A percentile compares a stretch with the other conserved stretches of the same genome.
phyloP scores from a whole-genome alignment of 2,797 vertebrate genomes.

The Syndactyla subalaris region DNA sequence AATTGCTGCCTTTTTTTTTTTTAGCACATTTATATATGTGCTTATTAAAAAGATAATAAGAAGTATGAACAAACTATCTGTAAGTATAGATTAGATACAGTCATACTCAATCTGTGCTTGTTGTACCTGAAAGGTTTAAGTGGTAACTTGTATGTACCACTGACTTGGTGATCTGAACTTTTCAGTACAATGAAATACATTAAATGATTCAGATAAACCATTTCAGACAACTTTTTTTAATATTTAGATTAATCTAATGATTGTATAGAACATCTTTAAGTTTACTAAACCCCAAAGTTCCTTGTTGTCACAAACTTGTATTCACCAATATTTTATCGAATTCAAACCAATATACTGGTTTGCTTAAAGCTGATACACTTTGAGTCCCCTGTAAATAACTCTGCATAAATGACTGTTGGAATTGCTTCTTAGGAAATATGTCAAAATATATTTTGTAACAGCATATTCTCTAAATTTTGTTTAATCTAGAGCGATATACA shows the following conservation, averaged over 20 bases:
- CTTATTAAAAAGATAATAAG: slow-evolving; percentile 58
- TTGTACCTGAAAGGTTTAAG: slow-evolving; percentile 61
- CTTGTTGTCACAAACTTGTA: slow-evolving; percentile 37
- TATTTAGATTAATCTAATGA: slow-evolving; percentile 59
- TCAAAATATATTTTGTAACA: slow-evolving; percentile 66
- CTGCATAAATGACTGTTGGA: slow-evolving; percentile 68
- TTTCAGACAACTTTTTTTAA: slow-evolving; percentile 51
- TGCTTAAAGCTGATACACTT: slow-evolving; percentile 51
- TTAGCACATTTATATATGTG: slow-evolving; percentile 76
- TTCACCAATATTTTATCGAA: slow-evolving; percentile 49
- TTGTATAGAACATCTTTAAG: slow-evolving; percentile 46
- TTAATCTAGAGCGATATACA: slow-evolving; percentile 59
- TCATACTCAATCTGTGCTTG: slow-evolving; percentile 65
- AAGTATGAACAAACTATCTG: slow-evolving; percentile 64
- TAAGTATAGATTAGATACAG: slow-evolving; percentile 60
- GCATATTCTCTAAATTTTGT: slow-evolving; percentile 72
- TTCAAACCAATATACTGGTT: slow-evolving; percentile 49
- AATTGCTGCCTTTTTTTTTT: slow-evolving; percentile 67
- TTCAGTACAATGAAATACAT: slow-evolving; percentile 66
- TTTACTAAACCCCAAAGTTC: slow-evolving; percentile 53
- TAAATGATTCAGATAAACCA: slow-evolving; percentile 49
- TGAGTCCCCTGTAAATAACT: slow-evolving; percentile 75
- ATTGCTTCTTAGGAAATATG: slow-evolving; percentile 69
- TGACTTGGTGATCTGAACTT: slow-evolving; percentile 61
- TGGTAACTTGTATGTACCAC: slow-evolving; percentile 62